Evolutionary conservation across 1,140 invertebrate genomes (phyloP).

Genomic region (Drosophila parvula): DNA sequence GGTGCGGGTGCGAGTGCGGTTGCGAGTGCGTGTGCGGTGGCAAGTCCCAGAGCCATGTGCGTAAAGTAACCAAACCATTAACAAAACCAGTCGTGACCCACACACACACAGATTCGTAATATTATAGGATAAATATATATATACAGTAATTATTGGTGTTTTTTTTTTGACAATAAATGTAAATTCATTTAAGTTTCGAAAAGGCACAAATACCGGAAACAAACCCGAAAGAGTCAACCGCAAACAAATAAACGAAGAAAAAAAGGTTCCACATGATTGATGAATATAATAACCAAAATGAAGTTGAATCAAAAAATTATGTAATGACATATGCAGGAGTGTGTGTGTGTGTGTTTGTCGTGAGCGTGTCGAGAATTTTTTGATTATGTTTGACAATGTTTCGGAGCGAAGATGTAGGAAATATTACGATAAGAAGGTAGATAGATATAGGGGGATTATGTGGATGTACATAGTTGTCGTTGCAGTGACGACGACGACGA

Average conservation of each 20-base stretch:
- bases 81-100: constrained; percentile 70
- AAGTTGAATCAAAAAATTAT: constrained; percentile 68
- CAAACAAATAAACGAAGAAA: constrained; percentile 48
- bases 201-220: constrained; percentile 73
- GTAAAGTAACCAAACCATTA: constrained; percentile 67
- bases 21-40: constrained; percentile 53
- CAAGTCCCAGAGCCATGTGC: constrained; percentile 50
- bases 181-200: constrained; percentile 76
- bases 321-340: constrained; percentile 58
- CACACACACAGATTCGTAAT: constrained; percentile 50
- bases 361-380: constrained; percentile 72
- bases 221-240: constrained; percentile 63
- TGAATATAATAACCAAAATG: constrained; percentile 62
- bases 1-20: constrained; percentile 15
- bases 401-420: constrained; percentile 8
- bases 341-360: constrained; percentile 37
- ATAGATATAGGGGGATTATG: constrained; percentile 36
- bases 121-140: constrained; percentile 45
- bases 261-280: constrained; percentile 72
- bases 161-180: constrained; percentile 66
- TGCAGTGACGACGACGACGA: constrained; percentile 49
- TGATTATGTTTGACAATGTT: constrained; percentile 58
- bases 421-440: constrained; percentile 36
- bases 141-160: constrained; percentile 66
- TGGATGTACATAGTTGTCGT: constrained; percentile 38